These are phyloP conservation scores for Phragmatobia fuliginosa DNA, from an alignment of 2,888 invertebrate genomes.

Conservation along the genomic window DNA sequence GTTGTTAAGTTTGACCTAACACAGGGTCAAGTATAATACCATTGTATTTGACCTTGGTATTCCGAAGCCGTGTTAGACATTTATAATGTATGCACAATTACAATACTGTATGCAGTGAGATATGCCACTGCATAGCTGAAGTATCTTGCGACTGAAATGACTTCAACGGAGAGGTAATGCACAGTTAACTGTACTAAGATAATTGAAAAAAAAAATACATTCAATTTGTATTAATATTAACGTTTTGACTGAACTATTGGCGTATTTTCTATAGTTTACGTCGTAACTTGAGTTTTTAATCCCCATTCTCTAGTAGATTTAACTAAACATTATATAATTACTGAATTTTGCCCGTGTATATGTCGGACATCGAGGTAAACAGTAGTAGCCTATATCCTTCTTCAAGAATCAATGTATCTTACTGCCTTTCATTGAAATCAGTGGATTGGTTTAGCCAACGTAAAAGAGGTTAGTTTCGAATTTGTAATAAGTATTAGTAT, in stretches of 20 bases:
- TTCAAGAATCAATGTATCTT: too few species aligned
- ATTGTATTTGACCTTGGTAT: not conserved
- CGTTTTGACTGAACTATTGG: not conserved
- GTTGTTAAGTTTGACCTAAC: conserved; percentile 5
- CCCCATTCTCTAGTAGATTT: too few species aligned
- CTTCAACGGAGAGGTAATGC: not conserved
- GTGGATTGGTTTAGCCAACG: too few species aligned
- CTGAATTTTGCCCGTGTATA: too few species aligned
- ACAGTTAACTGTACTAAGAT: not conserved
- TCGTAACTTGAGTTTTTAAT: too few species aligned
- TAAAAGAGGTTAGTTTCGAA: too few species aligned
- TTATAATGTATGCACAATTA: not conserved
- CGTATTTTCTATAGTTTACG: too few species aligned
- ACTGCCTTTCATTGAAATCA: too few species aligned
- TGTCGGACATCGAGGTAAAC: too few species aligned
- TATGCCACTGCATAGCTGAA: not conserved
- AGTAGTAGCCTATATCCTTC: too few species aligned
- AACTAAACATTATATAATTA: too few species aligned
- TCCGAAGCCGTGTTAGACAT: not conserved
- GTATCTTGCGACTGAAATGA: not conserved
- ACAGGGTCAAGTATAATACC: conserved; percentile 10
- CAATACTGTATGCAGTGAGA: not conserved
- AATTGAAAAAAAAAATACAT: not conserved
- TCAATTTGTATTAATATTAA: not conserved
- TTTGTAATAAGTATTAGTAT: too few species aligned